These are phyloP conservation scores for Ctenodactylus gundi DNA, from an alignment of 2,113 vertebrate species.

Conservation along the genomic window DNA sequence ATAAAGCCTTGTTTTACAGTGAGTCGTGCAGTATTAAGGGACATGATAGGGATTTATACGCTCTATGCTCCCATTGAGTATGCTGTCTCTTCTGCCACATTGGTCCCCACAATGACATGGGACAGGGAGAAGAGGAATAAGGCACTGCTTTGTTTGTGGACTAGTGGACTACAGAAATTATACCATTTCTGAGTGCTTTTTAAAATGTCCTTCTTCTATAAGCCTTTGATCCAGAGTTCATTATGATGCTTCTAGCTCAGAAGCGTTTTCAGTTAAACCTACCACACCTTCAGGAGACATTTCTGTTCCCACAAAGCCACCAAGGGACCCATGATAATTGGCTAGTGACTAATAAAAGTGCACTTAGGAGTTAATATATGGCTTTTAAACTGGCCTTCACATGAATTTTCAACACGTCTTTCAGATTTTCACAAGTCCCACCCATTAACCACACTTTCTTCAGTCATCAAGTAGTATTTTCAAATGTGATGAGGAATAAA, in stretches of 20 bases:
- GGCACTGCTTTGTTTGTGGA: neutral
- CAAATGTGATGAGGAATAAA: neutral
- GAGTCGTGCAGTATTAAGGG: neutral
- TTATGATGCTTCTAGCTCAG: neutral
- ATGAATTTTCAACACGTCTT: neutral
- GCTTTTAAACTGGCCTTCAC: neutral
- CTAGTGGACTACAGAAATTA: neutral
- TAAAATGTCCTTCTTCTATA: neutral
- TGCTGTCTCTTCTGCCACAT: neutral
- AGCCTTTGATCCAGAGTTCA: neutral
- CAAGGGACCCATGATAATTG: neutral
- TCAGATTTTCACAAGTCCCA: neutral
- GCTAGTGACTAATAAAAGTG: neutral
- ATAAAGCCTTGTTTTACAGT: neutral
- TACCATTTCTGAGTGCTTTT: neutral
- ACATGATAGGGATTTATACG: neutral
- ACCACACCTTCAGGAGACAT: neutral
- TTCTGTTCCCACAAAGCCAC: neutral
- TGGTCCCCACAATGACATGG: neutral
- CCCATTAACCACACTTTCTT: neutral
- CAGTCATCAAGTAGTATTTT: neutral
- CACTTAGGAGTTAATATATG: neutral
- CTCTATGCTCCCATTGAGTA: neutral
- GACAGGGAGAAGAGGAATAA: neutral
- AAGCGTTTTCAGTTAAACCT: neutral